Conservation (phyloP, 2,113 vertebrate species). For the Parus major region DNA sequence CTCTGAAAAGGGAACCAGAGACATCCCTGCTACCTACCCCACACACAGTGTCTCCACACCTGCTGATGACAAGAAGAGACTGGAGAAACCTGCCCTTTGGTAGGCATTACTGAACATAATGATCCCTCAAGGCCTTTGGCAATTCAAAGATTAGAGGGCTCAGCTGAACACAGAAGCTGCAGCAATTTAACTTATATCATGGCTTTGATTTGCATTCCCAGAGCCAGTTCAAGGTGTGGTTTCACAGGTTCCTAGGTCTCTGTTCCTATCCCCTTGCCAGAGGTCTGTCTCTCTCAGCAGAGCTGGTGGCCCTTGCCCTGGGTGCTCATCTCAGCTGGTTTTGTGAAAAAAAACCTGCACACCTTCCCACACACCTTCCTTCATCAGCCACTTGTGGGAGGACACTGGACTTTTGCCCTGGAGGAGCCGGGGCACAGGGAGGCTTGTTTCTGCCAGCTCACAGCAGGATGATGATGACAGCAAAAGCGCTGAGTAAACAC, state of each 20-base stretch:
- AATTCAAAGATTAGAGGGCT: not conserved
- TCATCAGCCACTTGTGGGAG: not conserved
- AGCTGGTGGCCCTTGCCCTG: not conserved
- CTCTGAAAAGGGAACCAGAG: not conserved
- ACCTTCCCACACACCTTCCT: not conserved
- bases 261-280: not conserved
- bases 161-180: not conserved
- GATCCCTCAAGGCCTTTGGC: not conserved
- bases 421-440: not conserved
- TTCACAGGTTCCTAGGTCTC: not conserved
- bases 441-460: not conserved
- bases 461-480: not conserved
- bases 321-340: not conserved
- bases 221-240: not conserved
- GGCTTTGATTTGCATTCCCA: not conserved
- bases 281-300: not conserved
- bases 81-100: not conserved
- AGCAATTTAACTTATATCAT: not conserved
- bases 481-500: not conserved
- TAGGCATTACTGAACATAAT: not conserved
- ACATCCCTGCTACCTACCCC: not conserved
- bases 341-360: not conserved
- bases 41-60: accelerated
- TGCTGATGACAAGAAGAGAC: not conserved
- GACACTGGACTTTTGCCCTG: not conserved